Base-by-base conservation (phyloP, 2,797 vertebrate species). In the Bovichtus diacanthus region DNA sequence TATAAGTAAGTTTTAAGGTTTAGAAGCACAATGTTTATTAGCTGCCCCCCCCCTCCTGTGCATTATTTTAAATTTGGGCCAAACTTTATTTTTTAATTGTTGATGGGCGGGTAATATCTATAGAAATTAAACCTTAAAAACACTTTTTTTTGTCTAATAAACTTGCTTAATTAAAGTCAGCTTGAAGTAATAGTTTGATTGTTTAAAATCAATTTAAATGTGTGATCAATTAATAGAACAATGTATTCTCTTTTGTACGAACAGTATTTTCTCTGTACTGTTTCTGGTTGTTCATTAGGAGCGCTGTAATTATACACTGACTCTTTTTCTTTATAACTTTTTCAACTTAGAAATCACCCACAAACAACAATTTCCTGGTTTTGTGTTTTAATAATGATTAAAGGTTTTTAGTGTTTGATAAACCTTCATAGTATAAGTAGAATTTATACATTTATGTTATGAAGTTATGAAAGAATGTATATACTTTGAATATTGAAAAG, bases 1-100 rank as follows among this genome's bases (percentile, higher is more conserved):
- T 69, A 47, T n/a, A n/a, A n/a, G n/a, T n/a, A n/a, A 53, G 16
- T 59, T 59, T 36, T 18, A 31, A 23, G 4, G 18, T 73, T 55
- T 41, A 10, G 69, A 66, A 63, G 11, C 47, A 73, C 23, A 44
- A 1, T 15, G 10, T 2, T 10, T 44, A 3, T 39, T 0, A 59
- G 18, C 38, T 54, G 2, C 27, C 7, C 5, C 1, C 0, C 0
- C 0, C n/a, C n/a, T 67, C n/a, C 3, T 65, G 31, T 58, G 13
- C 13, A 21, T 15, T 39, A 18, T 53, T 63, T 34, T 1, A 18
- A 25, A 38, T 31, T 21, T 34, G 10, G 43, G 8, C n/a, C 9
- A 19, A 18, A 1, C 1, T 39, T 67, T 21, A 43, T 66, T 66
- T 58, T 51, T 0, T 13, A 15, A 25, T 41, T 25, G 4, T 21